Conservation (phyloP, 2,888 invertebrate genomes). For the Aphodius sticticus region DNA sequence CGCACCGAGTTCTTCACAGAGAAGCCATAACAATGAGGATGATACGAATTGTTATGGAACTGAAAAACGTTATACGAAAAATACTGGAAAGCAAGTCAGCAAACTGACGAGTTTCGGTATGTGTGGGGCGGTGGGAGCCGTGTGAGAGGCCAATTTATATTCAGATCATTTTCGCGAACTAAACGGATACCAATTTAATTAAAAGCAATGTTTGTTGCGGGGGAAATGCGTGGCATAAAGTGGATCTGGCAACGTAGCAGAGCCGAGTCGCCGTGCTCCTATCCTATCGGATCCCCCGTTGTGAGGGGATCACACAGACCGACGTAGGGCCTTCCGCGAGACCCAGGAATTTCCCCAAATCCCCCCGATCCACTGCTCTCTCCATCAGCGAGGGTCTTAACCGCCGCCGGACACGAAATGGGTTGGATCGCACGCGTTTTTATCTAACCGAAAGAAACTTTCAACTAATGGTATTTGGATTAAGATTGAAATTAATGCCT, state of each 20-base stretch:
- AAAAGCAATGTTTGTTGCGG: slow-evolving; percentile 18
- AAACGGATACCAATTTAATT: slow-evolving; percentile 30
- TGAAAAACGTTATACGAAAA: neutral
- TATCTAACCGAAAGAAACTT: slow-evolving; percentile 37
- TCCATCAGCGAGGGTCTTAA: slow-evolving; percentile 51
- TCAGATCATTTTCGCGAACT: slow-evolving; percentile 24
- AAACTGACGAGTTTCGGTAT: neutral
- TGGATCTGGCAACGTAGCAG: slow-evolving; percentile 9
- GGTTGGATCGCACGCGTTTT: slow-evolving; percentile 45
- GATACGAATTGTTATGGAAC: neutral
- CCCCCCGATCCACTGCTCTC: slow-evolving; percentile 50
- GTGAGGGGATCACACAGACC: slow-evolving; percentile 28
- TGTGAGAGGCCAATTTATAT: slow-evolving; percentile 22
- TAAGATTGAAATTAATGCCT: slow-evolving; percentile 37
- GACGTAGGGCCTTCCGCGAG: slow-evolving; percentile 27
- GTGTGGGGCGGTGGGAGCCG: neutral
- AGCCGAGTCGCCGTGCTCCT: neutral
- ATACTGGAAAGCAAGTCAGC: too few species aligned
- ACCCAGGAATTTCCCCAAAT: slow-evolving; percentile 46
- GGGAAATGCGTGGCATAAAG: slow-evolving; percentile 15
- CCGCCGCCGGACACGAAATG: slow-evolving; percentile 52
- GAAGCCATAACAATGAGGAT: neutral
- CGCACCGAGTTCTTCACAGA: neutral
- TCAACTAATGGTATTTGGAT: slow-evolving; percentile 37
- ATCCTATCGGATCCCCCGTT: slow-evolving; percentile 12